Base-by-base conservation (phyloP, 1,140 invertebrate species). In the Drosophila tristis region DNA sequence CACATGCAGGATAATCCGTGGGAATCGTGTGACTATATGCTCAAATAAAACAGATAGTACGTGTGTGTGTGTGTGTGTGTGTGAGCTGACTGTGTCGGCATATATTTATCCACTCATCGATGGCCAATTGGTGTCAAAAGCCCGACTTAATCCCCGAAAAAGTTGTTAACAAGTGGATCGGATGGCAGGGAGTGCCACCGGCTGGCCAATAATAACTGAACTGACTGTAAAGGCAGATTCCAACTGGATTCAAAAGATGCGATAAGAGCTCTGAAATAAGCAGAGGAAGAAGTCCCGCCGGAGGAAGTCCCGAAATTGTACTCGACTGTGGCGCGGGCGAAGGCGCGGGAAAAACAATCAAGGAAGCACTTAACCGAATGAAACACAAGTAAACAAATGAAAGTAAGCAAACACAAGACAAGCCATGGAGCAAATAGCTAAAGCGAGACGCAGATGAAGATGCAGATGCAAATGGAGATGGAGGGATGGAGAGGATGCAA, bases 381-480 rank as follows among this genome's bases (percentile, higher is more conserved):
- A 87, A 87, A 89, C 75, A 82, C 84, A 87, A 87, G 82, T 82
- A 87, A 87, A 87, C 82, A 87, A 87, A 87, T 87, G 82, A 87
- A 87, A 78, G 78, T 79, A 79, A 82, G 78, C 66, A 86, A 82
- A 78, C 70, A 65, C 78, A 87, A 87, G 82, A 75, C 82, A 79
- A 81, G 80, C 76, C 80, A 76, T 73, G 65, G 67, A 74, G 72
- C 65, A 85, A 77, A 78, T 67, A 77, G 58, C 62, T 44, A 50
- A 23, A 53, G 60, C 63, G 56, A 20, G 44, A 39, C 43, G n/a
- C 5, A 44, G 39, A 53, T 48, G 59, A 20, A 56, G 77, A 51
- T 23, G 49, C 29, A 31, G 8, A 25, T 39, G 25, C n/a, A 13
- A n/a, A 35, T 55, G 60, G 43, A 29, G 49, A 49, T 54, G 31